These are phyloP conservation scores for Ostrea edulis DNA, from an alignment of 1,140 invertebrate species.

Conservation along the genomic window DNA sequence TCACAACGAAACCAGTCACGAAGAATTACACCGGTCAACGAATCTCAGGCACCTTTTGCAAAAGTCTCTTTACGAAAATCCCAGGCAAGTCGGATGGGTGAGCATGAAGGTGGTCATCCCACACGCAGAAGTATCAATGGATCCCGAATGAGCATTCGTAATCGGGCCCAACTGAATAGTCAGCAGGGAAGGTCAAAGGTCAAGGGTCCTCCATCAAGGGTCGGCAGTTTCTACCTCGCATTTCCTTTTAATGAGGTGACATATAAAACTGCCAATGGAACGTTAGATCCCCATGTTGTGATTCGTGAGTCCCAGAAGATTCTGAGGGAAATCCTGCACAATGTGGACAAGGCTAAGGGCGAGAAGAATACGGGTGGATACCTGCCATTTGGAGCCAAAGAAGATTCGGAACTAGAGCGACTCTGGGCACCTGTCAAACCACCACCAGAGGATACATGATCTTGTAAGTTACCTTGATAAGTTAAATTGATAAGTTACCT, in stretches of 20 bases:
- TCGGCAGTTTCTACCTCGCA: slow-evolving; percentile 73
- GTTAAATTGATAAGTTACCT: too few relatives aligned
- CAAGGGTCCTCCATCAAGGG: slow-evolving; percentile 60
- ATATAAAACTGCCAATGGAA: slow-evolving; percentile 61
- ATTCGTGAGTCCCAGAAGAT: slow-evolving; percentile 69
- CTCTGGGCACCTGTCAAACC: slow-evolving; percentile 63
- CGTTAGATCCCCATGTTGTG: slow-evolving; percentile 66
- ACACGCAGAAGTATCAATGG: neutral
- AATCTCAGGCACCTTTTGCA: slow-evolving; percentile 14
- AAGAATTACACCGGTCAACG: neutral
- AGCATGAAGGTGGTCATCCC: neutral
- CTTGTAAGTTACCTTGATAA: neutral
- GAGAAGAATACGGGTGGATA: slow-evolving; percentile 56
- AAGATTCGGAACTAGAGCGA: slow-evolving; percentile 43
- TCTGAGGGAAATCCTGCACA: slow-evolving; percentile 58
- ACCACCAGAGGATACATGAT: slow-evolving; percentile 54
- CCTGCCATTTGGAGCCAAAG: slow-evolving; percentile 53
- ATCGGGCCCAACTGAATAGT: neutral
- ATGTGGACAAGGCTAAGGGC: slow-evolving; percentile 51
- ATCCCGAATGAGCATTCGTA: neutral
- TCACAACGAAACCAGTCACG: neutral
- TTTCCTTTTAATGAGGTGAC: slow-evolving; percentile 76
- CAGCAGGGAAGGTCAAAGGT: slow-evolving; percentile 30
- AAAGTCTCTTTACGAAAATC: slow-evolving; percentile 6
- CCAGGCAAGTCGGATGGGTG: neutral